phyloP scores from a whole-genome alignment of 2,888 invertebrate genomes.

The Apamea sordens region DNA sequence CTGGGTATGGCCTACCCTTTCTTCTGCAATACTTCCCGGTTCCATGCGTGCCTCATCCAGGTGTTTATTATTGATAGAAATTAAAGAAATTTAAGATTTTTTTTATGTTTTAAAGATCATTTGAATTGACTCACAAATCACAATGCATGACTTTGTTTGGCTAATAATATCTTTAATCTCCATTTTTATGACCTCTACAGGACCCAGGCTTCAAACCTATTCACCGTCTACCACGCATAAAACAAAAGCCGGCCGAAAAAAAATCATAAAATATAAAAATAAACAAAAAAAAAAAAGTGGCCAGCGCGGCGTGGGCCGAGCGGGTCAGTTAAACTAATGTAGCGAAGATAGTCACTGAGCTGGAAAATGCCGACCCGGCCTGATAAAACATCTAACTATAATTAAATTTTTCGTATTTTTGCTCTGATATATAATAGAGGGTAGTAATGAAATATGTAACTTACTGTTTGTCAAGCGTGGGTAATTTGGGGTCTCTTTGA shows the following conservation, averaged over 20 bases:
- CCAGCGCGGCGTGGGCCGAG: slow-evolving; percentile 13
- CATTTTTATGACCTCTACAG: background rate
- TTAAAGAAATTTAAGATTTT: background rate
- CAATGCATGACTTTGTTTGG: background rate
- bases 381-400: slow-evolving; percentile 60
- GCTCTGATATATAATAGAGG: slow-evolving; percentile 26
- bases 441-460: slow-evolving; percentile 27
- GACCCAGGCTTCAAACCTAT: background rate
- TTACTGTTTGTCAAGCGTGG: slow-evolving; percentile 7
- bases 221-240: slow-evolving; percentile 28
- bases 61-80: background rate
- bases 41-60: too few species aligned
- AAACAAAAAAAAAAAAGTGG: slow-evolving; percentile 52
- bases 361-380: slow-evolving; percentile 56
- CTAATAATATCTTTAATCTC: background rate
- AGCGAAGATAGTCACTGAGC: slow-evolving; percentile 52
- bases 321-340: slow-evolving; percentile 62
- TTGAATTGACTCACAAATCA: background rate
- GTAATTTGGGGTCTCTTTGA: background rate
- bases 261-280: slow-evolving; percentile 53
- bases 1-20: too few species aligned
- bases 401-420: slow-evolving; percentile 62
- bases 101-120: background rate
- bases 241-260: slow-evolving; percentile 42
- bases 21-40: too few species aligned